A percentile compares a stretch with the other conserved stretches of the same genome.
These are phyloP conservation scores for Chlorospingus flavigularis DNA, from an alignment of 2,797 vertebrate genomes.

Conservation along the genomic window DNA sequence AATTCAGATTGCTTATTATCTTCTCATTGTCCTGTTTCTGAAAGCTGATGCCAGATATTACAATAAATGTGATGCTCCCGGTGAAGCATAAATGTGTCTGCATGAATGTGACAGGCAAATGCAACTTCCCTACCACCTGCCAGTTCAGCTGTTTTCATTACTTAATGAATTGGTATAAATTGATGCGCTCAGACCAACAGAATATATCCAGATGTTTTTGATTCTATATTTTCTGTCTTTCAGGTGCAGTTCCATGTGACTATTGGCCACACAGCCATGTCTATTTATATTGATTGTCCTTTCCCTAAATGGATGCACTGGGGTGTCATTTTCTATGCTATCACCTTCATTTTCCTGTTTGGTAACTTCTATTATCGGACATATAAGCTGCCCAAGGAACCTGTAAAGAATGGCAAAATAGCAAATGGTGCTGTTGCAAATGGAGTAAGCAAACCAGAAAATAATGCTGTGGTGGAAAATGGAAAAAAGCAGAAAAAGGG, in stretches of 20 bases:
- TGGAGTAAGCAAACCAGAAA: constrained; percentile 86
- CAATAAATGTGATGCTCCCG: background rate
- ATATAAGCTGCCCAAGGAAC: constrained; percentile 88
- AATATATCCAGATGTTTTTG: background rate
- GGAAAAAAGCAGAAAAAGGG: constrained; percentile 93
- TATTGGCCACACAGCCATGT: constrained; percentile 95
- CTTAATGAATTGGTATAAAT: background rate
- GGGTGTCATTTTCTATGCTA: constrained; percentile 93
- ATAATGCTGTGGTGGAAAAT: constrained; percentile 82
- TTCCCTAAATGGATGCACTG: constrained; percentile 99
- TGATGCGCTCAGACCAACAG: background rate
- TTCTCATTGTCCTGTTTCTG: background rate
- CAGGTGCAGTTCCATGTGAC: constrained; percentile 98
- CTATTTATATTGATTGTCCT: constrained; percentile 95
- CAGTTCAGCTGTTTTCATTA: background rate
- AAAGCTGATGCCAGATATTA: background rate
- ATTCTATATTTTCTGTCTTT: constrained; percentile 36
- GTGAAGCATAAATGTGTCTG: background rate
- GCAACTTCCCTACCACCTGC: background rate
- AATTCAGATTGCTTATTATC: background rate
- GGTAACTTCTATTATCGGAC: constrained; percentile 99
- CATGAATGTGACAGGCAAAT: background rate
- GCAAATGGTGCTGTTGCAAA: constrained; percentile 86
- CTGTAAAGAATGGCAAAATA: constrained; percentile 82
- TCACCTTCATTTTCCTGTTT: constrained; percentile 96